Evolutionary conservation across 1,140 invertebrate species (phyloP).

Genomic region (Formica exsecta): DNA sequence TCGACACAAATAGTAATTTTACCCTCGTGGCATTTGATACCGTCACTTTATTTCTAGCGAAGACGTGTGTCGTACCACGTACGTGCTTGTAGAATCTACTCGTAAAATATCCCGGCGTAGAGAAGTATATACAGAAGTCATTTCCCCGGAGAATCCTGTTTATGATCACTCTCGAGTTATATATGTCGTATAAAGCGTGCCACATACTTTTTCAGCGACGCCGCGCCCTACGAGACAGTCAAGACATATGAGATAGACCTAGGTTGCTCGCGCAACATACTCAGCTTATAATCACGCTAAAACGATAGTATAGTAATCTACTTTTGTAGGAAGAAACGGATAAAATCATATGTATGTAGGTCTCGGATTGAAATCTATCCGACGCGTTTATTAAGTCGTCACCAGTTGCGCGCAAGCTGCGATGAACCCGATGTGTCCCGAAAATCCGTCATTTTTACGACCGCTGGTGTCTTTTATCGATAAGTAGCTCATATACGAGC

Average conservation of each 20-base stretch:
- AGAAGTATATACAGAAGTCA: constrained; percentile 67
- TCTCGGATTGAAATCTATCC: constrained; percentile 1
- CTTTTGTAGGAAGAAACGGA: background rate
- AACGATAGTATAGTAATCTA: background rate
- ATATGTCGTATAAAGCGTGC: constrained; percentile 69
- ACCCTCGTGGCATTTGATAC: constrained; percentile 44
- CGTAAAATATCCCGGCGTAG: constrained; percentile 63
- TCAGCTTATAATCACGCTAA: constrained; percentile 16
- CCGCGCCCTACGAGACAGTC: constrained; percentile 49
- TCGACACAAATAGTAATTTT: constrained; percentile 65
- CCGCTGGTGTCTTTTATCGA: constrained; percentile 35
- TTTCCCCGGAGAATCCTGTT: constrained; percentile 75
- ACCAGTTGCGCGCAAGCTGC: constrained; percentile 45
- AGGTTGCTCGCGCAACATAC: background rate
- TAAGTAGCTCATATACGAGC: constrained; percentile 25
- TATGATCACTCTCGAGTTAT: constrained; percentile 76
- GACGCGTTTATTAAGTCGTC: constrained; percentile 43
- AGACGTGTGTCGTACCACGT: constrained; percentile 23
- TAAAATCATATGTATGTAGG: background rate
- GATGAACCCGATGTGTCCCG: constrained; percentile 20
- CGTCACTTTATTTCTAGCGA: constrained; percentile 47
- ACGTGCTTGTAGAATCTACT: constrained; percentile 44
- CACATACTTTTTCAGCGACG: constrained; percentile 46
- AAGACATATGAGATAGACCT: constrained; percentile 51
- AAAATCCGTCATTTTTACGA: constrained; percentile 60